These are phyloP conservation scores for Drosophila navojoa DNA, from an alignment of 1,140 invertebrate genomes.

Conservation along the genomic window DNA sequence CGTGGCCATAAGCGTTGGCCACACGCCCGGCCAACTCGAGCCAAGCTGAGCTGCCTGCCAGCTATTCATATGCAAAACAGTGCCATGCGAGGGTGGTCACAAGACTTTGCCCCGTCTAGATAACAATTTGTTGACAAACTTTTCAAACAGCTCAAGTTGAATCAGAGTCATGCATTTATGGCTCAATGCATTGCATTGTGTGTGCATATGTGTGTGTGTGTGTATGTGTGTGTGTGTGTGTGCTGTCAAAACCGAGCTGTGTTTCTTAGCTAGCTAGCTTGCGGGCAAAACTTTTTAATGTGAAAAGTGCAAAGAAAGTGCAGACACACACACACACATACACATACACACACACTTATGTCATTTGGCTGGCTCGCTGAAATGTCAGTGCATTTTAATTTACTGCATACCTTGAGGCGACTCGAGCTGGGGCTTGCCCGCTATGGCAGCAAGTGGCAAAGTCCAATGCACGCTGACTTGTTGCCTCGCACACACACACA, in stretches of 20 bases:
- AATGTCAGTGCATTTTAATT: constrained; percentile 80
- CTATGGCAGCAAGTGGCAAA: constrained; percentile 74
- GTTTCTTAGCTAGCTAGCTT: constrained; percentile 54
- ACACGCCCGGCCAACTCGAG: constrained; percentile 12
- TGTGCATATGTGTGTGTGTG: constrained; percentile 25
- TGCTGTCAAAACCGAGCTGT: constrained; percentile 72
- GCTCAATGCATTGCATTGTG: constrained; percentile 65
- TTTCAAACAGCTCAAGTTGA: constrained; percentile 34
- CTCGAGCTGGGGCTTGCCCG: constrained; percentile 47
- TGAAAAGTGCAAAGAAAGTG: constrained; percentile 80
- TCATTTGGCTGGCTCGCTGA: constrained; percentile 15
- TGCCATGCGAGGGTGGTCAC: constrained; percentile 47
- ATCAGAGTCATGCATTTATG: constrained; percentile 63
- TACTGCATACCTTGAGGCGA: constrained; percentile 81
- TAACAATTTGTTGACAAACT: background rate
- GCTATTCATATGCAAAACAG: constrained; percentile 79
- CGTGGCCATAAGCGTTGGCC: constrained; percentile 76
- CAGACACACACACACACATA: constrained; percentile 48
- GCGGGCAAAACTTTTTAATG: constrained; percentile 80
- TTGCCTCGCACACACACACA: constrained; percentile 53
- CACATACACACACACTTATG: constrained; percentile 5
- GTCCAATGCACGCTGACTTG: constrained; percentile 79
- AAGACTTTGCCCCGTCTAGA: constrained; percentile 17
- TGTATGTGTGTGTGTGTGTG: constrained; percentile 34
- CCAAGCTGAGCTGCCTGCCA: constrained; percentile 40